Base-by-base conservation (phyloP, 2,888 invertebrate genomes). In the Eulithis testata region DNA sequence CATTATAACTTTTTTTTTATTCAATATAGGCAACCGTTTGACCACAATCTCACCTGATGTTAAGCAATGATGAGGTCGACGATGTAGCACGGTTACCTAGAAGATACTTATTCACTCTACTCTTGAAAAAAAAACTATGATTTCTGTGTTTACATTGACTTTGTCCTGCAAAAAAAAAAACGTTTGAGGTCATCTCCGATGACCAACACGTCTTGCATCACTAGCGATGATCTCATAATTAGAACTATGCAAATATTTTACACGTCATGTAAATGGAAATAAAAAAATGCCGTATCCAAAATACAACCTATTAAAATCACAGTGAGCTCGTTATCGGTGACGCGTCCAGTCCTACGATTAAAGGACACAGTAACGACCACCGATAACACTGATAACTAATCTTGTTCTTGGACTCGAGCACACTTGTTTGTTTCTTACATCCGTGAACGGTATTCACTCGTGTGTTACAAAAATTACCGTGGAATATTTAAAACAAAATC, bases 361-460 rank as follows among this genome's bases (percentile, higher is more conserved):
- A 90, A 91, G 91, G 89, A 90, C 89, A 82, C 81, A 83, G 85
- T 87, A 88, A 89, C 89, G 87, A 89, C 87, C 81, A 76, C 82
- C 87, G 91, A 91, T 91, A 92, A 86, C 81, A 84, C 84, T 89
- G 91, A 91, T 91, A 85, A 81, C 77, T 82, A 91, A 91, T 91
- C 90, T 90, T 86, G 88, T 84, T 90, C 86, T 83, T 82, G 83
- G 82, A 81, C 78, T 81, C 85, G 86, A 80, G 76, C 82, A 79
- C 86, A 86, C 81, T 81, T 84, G 89, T 86, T 85, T 85, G 82
- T 84, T 86, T 83, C 83, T 80, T 80, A 78, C 77, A 80, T 82
- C 77, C 80, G 79, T 79, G 79, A 75, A 76, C 73, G 70, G 61
- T 68, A 64, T 73, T 36, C 65, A 37, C 44, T 12, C 27, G 50